A percentile compares a stretch with the other conserved stretches of the same genome.
Conservation (phyloP, 2,113 vertebrate species). For the Coracopsis vasa region DNA sequence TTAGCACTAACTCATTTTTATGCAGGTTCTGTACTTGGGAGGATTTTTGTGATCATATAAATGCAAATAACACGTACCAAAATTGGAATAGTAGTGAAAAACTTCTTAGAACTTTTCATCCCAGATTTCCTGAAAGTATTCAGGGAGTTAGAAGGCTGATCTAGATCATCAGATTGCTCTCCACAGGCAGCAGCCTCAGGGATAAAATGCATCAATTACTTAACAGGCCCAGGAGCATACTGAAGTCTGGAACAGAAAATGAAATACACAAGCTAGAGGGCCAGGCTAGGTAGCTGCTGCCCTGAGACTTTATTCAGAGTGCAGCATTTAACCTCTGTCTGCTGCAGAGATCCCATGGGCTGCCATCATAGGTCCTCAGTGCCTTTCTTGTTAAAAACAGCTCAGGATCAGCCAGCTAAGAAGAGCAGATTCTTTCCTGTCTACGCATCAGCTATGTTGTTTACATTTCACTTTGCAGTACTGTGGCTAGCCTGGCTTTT, state of each 20-base stretch:
- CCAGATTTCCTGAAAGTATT: not conserved
- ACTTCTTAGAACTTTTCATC: not conserved
- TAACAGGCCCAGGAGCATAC: not conserved
- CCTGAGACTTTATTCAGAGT: not conserved
- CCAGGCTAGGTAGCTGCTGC: not conserved
- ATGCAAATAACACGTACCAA: not conserved
- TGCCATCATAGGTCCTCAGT: not conserved
- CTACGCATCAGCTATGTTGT: not conserved
- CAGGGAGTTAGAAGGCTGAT: not conserved
- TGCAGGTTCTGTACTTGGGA: not conserved
- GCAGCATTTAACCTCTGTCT: not conserved
- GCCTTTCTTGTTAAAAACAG: not conserved
- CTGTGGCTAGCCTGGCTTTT: not conserved
- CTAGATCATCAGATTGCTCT: not conserved
- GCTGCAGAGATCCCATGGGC: not conserved
- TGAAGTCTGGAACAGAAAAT: not conserved
- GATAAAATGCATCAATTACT: not conserved
- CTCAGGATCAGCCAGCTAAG: not conserved
- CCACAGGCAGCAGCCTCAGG: not conserved
- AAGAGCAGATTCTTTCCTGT: not conserved
- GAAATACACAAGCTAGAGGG: not conserved
- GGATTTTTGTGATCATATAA: not conserved
- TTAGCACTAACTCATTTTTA: not conserved
- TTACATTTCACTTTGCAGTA: not conserved
- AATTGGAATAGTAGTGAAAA: not conserved